These are phyloP conservation scores for Brassicogethes aeneus DNA, from an alignment of 2,888 invertebrate genomes.

Conservation along the genomic window DNA sequence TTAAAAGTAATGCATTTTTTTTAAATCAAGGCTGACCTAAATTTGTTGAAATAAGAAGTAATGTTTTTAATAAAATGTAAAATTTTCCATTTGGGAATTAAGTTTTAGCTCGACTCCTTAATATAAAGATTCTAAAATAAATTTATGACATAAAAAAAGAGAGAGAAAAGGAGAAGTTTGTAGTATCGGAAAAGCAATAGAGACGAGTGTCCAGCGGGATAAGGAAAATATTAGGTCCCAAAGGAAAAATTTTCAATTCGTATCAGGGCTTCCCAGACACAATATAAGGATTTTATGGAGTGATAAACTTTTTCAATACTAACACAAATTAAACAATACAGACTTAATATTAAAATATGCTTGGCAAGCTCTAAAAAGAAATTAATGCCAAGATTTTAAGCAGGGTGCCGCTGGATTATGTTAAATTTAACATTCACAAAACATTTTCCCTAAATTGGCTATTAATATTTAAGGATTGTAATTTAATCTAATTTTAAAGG, in stretches of 20 bases:
- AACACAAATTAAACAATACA: constrained; percentile 6
- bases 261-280: constrained; percentile 33
- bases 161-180: constrained; percentile 15
- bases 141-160: constrained; percentile 29
- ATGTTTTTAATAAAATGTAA: neutral
- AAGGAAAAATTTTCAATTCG: constrained; percentile 33
- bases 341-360: constrained; percentile 8
- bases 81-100: neutral
- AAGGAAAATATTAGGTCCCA: constrained; percentile 34
- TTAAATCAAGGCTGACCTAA: neutral
- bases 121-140: constrained; percentile 19
- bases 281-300: constrained; percentile 34
- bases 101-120: constrained; percentile 14
- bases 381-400: neutral
- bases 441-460: neutral
- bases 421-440: neutral
- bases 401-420: neutral
- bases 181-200: constrained; percentile 34
- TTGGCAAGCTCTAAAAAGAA: neutral
- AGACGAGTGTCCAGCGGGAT: constrained; percentile 34
- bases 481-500: no score
- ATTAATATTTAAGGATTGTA: neutral
- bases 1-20: no score
- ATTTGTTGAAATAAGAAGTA: neutral
- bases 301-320: constrained; percentile 31